These are phyloP conservation scores for Chinchilla lanigera DNA, from an alignment of 2,113 vertebrate genomes.

Conservation along the genomic window DNA sequence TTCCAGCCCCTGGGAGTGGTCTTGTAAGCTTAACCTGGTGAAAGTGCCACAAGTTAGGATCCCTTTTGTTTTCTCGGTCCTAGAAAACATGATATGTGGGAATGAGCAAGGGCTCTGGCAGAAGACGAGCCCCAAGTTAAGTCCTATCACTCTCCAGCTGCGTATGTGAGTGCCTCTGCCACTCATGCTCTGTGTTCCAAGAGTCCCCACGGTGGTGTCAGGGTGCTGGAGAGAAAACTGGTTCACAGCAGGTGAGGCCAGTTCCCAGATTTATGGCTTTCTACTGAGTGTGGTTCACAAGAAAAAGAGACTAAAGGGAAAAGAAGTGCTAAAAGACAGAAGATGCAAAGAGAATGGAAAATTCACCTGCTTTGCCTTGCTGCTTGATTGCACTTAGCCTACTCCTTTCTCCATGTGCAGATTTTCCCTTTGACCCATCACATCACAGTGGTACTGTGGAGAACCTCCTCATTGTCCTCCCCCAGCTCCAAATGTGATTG, in stretches of 20 bases:
- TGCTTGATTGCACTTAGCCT: not conserved
- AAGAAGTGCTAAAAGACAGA: not conserved
- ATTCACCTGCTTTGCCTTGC: not conserved
- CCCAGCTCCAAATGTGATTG: not conserved
- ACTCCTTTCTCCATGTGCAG: not conserved
- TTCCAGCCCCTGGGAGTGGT: too few species aligned
- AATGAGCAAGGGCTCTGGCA: not conserved
- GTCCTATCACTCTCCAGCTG: not conserved
- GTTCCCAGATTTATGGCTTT: not conserved
- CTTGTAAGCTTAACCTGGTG: not conserved
- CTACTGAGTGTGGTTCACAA: constrained; percentile 21
- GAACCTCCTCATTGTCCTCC: not conserved
- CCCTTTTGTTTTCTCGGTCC: not conserved
- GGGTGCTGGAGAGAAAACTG: not conserved
- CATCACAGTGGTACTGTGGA: not conserved
- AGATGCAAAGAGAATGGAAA: not conserved
- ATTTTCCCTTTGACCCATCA: not conserved
- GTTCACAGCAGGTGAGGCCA: not conserved
- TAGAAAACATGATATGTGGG: not conserved
- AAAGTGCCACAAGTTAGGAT: not conserved
- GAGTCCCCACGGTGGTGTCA: not conserved
- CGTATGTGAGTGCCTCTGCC: not conserved
- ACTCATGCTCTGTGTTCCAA: not conserved
- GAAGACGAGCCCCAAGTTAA: not conserved
- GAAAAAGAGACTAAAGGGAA: not conserved